Conservation (phyloP, 2,888 invertebrate species). For the Stictocephala bisonia region DNA sequence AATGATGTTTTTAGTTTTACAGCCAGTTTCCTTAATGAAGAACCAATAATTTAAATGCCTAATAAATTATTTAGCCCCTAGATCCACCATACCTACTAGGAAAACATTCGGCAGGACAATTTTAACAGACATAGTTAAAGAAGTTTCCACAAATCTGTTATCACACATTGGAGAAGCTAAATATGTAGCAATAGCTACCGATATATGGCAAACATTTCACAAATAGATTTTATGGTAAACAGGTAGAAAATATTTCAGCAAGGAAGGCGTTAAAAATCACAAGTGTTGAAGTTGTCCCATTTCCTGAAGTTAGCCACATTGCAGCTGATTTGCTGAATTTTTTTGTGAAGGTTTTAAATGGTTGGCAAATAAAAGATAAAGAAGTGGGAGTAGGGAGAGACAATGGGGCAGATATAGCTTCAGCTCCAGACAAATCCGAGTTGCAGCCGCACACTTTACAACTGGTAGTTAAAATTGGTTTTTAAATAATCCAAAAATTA, state of each 20-base stretch:
- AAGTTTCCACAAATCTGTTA: neutral
- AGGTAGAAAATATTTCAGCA: neutral
- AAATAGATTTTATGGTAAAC: slow-evolving; percentile 20
- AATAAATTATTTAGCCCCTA: neutral
- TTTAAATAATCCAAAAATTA: slow-evolving; percentile 5
- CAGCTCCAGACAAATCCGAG: neutral
- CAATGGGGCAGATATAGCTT: neutral
- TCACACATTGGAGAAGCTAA: neutral
- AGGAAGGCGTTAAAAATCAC: neutral
- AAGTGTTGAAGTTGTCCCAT: slow-evolving; percentile 24
- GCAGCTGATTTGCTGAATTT: neutral
- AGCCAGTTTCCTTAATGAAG: neutral
- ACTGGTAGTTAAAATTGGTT: slow-evolving; percentile 8
- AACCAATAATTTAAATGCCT: neutral
- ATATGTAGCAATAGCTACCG: slow-evolving; percentile 14
- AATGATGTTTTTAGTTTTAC: slow-evolving; percentile 2
- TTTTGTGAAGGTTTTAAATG: neutral
- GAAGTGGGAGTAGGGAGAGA: slow-evolving; percentile 9
- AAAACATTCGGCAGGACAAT: slow-evolving; percentile 6
- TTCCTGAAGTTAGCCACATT: slow-evolving; percentile 22
- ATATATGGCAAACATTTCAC: slow-evolving; percentile 25
- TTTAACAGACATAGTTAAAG: neutral
- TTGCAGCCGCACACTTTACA: slow-evolving; percentile 1
- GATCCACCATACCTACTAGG: slow-evolving; percentile 10
- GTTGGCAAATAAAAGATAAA: slow-evolving; percentile 14